phyloP scores from a whole-genome alignment of 1,140 invertebrate species.

The Ips typographus region DNA sequence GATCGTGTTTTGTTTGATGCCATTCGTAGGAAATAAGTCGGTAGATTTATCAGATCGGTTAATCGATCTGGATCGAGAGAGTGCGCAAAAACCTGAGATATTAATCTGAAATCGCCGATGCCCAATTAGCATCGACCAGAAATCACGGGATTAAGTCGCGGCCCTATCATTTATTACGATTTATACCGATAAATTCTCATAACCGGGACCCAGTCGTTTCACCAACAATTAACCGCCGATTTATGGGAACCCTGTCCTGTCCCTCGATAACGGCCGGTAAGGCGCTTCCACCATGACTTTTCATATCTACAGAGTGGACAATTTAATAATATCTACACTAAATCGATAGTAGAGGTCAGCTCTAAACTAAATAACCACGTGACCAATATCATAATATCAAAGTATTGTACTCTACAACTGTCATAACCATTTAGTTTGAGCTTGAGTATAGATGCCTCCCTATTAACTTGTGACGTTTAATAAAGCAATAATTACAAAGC shows the following conservation, averaged over 20 bases:
- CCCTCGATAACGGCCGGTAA: slow-evolving; percentile 20
- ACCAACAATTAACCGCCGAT: slow-evolving; percentile 21
- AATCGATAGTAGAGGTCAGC: too few relatives aligned
- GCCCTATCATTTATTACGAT: slow-evolving; percentile 27
- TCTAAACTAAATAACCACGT: too few relatives aligned
- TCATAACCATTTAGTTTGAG: too few relatives aligned
- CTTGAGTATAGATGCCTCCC: too few relatives aligned
- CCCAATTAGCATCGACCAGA: slow-evolving; percentile 29
- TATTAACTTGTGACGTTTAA: too few relatives aligned
- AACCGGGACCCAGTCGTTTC: slow-evolving; percentile 15
- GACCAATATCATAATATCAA: too few relatives aligned
- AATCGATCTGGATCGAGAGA: slow-evolving; percentile 22
- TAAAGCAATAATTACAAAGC: too few relatives aligned
- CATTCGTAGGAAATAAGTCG: background rate
- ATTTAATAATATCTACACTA: too few relatives aligned
- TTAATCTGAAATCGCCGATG: slow-evolving; percentile 26
- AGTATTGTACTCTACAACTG: too few relatives aligned
- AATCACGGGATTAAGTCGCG: slow-evolving; percentile 24
- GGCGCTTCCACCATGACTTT: slow-evolving; percentile 12
- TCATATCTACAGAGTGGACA: background rate
- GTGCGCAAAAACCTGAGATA: slow-evolving; percentile 22
- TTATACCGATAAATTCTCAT: slow-evolving; percentile 22
- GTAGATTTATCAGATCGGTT: slow-evolving; percentile 22
- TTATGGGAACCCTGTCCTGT: slow-evolving; percentile 8
- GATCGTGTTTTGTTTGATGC: slow-evolving; percentile 9